Evolutionary conservation across 2,797 vertebrate species (phyloP).

Genomic region (Falco biarmicus): DNA sequence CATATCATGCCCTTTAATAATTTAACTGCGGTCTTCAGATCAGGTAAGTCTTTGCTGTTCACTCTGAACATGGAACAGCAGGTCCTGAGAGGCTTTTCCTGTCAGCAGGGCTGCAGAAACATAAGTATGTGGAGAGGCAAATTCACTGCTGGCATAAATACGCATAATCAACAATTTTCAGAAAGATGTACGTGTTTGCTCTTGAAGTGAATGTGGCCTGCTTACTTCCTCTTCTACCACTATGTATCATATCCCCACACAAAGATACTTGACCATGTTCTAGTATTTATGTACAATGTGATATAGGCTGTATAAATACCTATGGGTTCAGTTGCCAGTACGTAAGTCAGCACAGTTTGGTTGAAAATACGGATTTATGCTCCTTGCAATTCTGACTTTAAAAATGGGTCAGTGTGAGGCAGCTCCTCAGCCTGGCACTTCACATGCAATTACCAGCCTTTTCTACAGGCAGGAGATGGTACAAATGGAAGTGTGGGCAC

Average conservation of each 20-base stretch:
- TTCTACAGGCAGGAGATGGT: not conserved
- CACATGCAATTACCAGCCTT: not conserved
- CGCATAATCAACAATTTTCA: not conserved
- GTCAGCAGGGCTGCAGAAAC: not conserved
- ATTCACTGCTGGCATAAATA: not conserved
- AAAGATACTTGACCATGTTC: not conserved
- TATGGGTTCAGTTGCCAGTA: not conserved
- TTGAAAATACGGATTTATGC: fast-evolving
- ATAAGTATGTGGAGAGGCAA: not conserved
- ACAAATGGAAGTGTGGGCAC: not conserved
- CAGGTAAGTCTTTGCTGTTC: not conserved
- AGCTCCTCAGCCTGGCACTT: not conserved
- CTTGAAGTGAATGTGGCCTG: not conserved
- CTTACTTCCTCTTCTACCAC: not conserved
- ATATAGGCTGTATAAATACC: not conserved
- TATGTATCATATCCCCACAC: not conserved
- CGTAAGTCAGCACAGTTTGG: not conserved
- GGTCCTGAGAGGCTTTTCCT: not conserved
- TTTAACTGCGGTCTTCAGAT: not conserved
- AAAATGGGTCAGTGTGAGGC: not conserved
- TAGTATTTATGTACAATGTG: fast-evolving
- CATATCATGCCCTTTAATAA: not conserved
- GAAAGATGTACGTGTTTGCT: not conserved
- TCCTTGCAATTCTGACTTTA: not conserved
- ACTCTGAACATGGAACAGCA: not conserved